Evolutionary conservation across 2,113 vertebrate species (phyloP).

Genomic region (Rhodinocichla rosea): DNA sequence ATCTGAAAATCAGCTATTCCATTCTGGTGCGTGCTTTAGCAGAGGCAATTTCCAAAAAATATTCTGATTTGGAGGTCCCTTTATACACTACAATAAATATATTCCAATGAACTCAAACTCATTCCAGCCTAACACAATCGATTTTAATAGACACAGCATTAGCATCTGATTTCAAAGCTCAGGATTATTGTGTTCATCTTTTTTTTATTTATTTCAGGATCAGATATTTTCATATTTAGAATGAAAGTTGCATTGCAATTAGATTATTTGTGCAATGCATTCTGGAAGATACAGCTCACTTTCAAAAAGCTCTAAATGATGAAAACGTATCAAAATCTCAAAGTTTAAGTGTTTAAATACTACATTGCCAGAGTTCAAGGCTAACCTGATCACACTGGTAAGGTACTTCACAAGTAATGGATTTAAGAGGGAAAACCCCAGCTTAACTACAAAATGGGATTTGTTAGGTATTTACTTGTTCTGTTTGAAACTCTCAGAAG

Average conservation of each 20-base stretch:
- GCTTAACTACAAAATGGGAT: background rate
- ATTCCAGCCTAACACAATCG: background rate
- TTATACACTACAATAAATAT: background rate
- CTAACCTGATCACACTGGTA: background rate
- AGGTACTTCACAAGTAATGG: background rate
- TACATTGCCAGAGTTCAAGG: background rate
- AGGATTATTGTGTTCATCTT: background rate
- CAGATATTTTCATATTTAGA: background rate
- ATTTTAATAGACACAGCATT: background rate
- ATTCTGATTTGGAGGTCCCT: background rate
- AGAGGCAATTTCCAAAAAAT: background rate
- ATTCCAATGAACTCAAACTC: background rate
- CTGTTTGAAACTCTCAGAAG: background rate
- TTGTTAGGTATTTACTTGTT: background rate
- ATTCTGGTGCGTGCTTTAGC: background rate
- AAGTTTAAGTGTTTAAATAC: background rate
- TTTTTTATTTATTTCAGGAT: background rate
- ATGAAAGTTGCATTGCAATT: background rate
- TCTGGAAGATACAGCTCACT: background rate
- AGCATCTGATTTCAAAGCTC: constrained; percentile 10
- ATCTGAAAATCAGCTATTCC: constrained; percentile 30
- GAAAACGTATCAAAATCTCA: background rate
- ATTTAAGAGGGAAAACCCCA: background rate
- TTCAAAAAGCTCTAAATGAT: background rate
- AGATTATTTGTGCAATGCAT: background rate